phyloP scores from a whole-genome alignment of 2,113 vertebrate genomes.

The Oostethus manadensis region DNA sequence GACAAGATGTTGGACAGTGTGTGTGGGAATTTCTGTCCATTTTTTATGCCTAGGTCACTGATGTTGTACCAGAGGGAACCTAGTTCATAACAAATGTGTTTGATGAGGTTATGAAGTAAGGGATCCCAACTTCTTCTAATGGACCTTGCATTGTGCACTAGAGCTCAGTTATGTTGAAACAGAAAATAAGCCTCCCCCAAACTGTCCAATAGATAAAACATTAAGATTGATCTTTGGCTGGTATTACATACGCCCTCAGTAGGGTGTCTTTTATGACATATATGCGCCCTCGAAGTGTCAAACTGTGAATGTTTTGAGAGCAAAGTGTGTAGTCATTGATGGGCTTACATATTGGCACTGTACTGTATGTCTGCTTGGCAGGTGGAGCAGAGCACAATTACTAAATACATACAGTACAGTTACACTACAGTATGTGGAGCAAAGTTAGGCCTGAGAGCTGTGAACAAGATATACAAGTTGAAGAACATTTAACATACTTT shows the following conservation, averaged over 20 bases:
- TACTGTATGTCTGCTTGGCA: neutral
- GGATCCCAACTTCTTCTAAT: too few species aligned
- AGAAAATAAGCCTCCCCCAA: too few species aligned
- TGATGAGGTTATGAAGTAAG: too few species aligned
- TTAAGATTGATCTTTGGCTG: neutral
- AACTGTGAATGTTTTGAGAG: conserved; percentile 6
- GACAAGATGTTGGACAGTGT: too few species aligned
- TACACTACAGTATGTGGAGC: neutral
- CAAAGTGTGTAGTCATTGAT: conserved; percentile 1
- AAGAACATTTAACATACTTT: neutral
- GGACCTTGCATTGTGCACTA: too few species aligned
- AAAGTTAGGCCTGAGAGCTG: neutral
- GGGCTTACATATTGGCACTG: neutral
- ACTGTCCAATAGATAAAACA: too few species aligned
- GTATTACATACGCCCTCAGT: neutral
- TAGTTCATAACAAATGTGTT: too few species aligned
- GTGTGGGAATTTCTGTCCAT: too few species aligned
- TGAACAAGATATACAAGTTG: neutral
- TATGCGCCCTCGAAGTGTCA: conserved; percentile 4
- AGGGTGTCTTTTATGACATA: neutral
- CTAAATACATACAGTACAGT: neutral
- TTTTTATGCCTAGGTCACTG: too few species aligned
- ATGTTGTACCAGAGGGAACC: too few species aligned
- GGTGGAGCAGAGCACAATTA: conserved; percentile 1
- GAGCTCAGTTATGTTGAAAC: too few species aligned